Percentiles rank a stretch among this genome's conserved stretches.
Evolutionary conservation across 1,140 invertebrate genomes (phyloP).

Genomic region (Drosophila yakuba): DNA sequence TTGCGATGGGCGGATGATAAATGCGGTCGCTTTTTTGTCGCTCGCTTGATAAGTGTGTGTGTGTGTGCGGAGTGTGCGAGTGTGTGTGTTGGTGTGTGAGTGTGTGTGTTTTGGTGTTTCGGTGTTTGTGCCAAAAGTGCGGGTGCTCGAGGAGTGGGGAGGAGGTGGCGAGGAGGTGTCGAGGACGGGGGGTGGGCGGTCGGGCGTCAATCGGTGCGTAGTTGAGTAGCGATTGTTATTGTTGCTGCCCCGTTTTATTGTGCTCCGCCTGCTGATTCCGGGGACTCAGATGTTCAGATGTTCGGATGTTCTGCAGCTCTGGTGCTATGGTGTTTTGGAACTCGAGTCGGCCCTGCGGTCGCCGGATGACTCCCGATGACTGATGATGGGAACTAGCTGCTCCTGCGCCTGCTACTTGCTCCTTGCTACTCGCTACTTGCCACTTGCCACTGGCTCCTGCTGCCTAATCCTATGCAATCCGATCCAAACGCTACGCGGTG

Average conservation of each 20-base stretch:
- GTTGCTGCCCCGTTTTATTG: slow-evolving; percentile 28
- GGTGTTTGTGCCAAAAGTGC: slow-evolving; percentile 34
- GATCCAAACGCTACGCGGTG: slow-evolving; percentile 2
- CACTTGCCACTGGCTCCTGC: background rate
- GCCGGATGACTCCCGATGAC: background rate
- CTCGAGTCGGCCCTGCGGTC: too few relatives aligned
- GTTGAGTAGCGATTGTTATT: slow-evolving; percentile 57
- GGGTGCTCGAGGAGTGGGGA: slow-evolving; percentile 20
- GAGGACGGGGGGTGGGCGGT: slow-evolving; percentile 41
- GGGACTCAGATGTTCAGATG: background rate
- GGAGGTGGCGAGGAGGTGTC: background rate
- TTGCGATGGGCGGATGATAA: slow-evolving; percentile 58
- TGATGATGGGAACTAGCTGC: background rate
- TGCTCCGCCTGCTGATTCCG: background rate
- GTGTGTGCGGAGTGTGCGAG: slow-evolving; percentile 3
- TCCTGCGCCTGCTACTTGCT: background rate
- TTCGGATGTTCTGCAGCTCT: background rate
- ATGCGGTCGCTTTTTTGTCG: slow-evolving; percentile 42
- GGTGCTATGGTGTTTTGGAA: background rate
- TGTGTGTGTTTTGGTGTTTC: slow-evolving; percentile 7
- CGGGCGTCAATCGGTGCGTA: slow-evolving; percentile 34
- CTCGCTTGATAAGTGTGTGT: slow-evolving; percentile 51
- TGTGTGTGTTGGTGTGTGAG: slow-evolving; percentile 3
- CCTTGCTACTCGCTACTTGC: background rate
- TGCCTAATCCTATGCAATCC: background rate